A percentile compares a stretch with the other conserved stretches of the same genome.
phyloP scores from a whole-genome alignment of 2,113 vertebrate genomes.

The Craseonycteris thonglongyai region DNA sequence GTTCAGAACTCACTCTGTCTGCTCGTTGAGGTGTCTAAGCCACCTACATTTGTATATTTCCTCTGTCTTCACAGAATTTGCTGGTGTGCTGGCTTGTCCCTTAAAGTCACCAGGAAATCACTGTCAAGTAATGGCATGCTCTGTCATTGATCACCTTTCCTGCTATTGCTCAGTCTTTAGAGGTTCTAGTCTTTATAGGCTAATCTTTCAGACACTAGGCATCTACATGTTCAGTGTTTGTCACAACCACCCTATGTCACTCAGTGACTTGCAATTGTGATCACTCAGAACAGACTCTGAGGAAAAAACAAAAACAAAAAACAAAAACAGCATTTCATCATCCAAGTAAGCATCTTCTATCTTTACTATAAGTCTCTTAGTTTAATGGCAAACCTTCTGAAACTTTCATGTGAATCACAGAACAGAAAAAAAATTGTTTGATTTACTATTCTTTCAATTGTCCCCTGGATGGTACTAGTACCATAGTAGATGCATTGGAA shows the following conservation, averaged over 20 bases:
- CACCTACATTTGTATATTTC: background rate
- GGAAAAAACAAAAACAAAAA: too few species aligned
- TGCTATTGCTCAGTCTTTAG: background rate
- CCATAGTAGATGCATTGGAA: background rate
- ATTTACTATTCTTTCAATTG: background rate
- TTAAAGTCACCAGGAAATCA: background rate
- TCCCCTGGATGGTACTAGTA: background rate
- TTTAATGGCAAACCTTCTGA: background rate
- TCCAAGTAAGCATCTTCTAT: background rate
- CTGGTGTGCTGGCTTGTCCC: background rate
- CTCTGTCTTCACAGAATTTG: background rate
- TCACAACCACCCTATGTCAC: background rate
- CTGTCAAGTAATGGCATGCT: background rate
- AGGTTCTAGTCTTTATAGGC: accelerated
- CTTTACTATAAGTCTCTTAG: background rate
- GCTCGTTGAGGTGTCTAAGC: accelerated
- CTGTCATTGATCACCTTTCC: background rate
- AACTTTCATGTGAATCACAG: background rate
- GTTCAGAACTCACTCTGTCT: background rate
- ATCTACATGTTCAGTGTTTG: too few species aligned
- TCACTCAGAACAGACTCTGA: background rate
- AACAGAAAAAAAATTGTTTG: background rate
- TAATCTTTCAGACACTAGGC: background rate
- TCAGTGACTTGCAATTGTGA: background rate
- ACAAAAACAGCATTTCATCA: background rate